Evolutionary conservation across 2,113 vertebrate genomes (phyloP).

Genomic region (Petrocephalus microphthalmus): DNA sequence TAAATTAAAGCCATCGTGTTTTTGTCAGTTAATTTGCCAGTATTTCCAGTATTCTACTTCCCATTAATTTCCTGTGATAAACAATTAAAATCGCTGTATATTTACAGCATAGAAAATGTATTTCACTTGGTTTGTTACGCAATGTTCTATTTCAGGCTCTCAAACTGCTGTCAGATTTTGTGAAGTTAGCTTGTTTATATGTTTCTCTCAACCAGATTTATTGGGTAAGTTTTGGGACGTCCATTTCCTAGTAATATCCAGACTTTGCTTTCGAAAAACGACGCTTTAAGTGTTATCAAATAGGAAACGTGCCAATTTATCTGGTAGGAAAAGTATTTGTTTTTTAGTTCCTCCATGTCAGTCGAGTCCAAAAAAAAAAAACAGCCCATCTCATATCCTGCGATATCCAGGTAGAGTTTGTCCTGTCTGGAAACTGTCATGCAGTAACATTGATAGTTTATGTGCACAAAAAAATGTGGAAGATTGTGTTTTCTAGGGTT

Average conservation of each 20-base stretch:
- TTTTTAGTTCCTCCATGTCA: background rate
- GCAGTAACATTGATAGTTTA: background rate
- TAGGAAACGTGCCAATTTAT: background rate
- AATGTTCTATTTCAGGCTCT: background rate
- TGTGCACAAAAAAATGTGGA: background rate
- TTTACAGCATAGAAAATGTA: background rate
- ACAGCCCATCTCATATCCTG: background rate
- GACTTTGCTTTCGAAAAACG: background rate
- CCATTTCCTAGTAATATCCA: background rate
- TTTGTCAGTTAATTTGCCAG: background rate
- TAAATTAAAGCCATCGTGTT: conserved; percentile 30
- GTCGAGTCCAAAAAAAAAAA: background rate
- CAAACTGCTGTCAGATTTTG: background rate
- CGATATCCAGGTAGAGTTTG: background rate
- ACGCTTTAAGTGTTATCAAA: background rate
- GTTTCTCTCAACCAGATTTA: background rate
- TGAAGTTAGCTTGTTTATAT: background rate
- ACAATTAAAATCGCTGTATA: background rate
- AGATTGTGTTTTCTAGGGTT: background rate
- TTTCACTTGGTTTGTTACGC: background rate
- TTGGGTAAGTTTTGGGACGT: background rate
- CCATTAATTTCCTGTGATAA: background rate
- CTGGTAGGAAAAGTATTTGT: background rate
- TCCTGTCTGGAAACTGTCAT: background rate
- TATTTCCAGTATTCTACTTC: background rate